Conservation (phyloP, 2,113 vertebrate species). For the Meleagris gallopavo region DNA sequence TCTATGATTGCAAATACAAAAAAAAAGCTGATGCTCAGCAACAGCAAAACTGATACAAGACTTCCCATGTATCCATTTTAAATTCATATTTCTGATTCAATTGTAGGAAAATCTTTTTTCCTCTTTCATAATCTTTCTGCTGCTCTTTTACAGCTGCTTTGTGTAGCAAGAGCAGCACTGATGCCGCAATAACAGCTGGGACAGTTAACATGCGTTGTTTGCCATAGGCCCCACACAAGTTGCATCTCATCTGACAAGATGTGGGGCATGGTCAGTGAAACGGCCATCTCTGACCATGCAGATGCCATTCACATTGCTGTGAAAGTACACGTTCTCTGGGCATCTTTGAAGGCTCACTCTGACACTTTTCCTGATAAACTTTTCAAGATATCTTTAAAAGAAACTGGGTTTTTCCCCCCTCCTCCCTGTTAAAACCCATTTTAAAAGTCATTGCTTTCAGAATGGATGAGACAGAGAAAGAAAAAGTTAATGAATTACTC, state of each 20-base stretch:
- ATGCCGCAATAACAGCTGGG: not conserved
- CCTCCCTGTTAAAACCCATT: not conserved
- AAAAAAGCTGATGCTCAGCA: not conserved
- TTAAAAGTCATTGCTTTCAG: not conserved
- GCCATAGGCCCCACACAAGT: fast-evolving
- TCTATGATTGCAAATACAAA: not conserved
- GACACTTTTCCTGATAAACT: not conserved
- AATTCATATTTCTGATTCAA: not conserved
- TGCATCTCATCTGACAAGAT: not conserved
- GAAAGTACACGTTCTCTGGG: not conserved
- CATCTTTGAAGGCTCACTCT: not conserved
- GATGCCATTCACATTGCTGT: not conserved
- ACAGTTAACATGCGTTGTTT: not conserved
- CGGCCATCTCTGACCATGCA: not conserved
- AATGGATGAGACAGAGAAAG: not conserved
- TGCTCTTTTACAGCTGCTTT: not conserved
- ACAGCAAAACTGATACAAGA: not conserved
- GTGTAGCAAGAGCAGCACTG: not conserved
- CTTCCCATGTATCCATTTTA: not conserved
- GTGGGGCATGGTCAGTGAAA: not conserved
- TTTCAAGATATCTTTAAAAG: not conserved
- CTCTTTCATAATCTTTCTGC: not conserved
- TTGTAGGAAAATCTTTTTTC: not conserved
- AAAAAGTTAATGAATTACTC: not conserved
- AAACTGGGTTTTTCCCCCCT: not conserved